Base-by-base conservation (phyloP, 2,797 vertebrate genomes). In the Triplophysa bombifrons region DNA sequence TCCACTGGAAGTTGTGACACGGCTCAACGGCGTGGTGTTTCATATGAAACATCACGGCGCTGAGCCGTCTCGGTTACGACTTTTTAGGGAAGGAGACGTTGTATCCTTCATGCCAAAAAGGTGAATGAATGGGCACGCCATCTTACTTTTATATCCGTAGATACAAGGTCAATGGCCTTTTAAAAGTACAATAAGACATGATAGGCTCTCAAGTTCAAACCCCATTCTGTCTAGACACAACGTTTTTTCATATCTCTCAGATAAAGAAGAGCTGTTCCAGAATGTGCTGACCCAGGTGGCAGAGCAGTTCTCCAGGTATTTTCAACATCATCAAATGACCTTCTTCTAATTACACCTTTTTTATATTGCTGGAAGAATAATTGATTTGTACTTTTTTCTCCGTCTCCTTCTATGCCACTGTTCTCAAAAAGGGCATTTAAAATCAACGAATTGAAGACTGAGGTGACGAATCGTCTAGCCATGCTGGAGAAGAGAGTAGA, bases 401-500 rank as follows among this genome's bases (percentile, higher is more conserved):
- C 53, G 34, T 46, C 64, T 76, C 12, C 46, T 19, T 55, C 44
- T 14, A 25, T 19, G 3, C 74, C 34, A 41, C 44, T 87, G 79
- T 38, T 46, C 38, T 72, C 50, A 44, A 64, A 53, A 85, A 98
- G 97, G 86, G 93, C 95, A 0, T 98, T 98, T 89, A 96, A 96
- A 89, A 96, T 98, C 88, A 96, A 94, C 80, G 96, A 98, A 74
- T 92, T 98, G 90, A 97, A 97, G 91, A 93, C 94, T 0, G 97
- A 98, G 83, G 94, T 98, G 86, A 91, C 94, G 3, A 95, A 95
- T 85, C 94, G 96, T 80, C 88, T 98, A 83, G 93, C 95, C 81
- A 94, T 96, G 93, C 91, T 98, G 88, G 97, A 98, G 89, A 97
- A 96, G 76, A 93, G 96, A 60, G 94, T 98, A 1, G 96, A 98